Base-by-base conservation (phyloP, 1,140 invertebrate genomes). In the Ceratoteleas bidentatus region DNA sequence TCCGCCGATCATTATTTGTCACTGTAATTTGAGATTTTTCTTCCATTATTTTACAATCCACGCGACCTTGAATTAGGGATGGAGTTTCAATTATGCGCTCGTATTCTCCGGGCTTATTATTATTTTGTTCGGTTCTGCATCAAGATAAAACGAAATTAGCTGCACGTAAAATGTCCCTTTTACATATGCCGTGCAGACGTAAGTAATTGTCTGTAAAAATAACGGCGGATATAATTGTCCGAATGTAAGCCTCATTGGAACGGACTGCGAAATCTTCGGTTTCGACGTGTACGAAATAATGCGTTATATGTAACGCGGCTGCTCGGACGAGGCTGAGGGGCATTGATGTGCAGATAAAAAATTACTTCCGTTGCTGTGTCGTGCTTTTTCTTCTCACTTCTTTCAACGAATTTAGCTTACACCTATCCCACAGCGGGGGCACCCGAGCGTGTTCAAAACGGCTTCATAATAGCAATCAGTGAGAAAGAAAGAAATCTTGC, bases 341-440 rank as follows among this genome's bases (percentile, higher is more conserved):
- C 47, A 60, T 64, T 69, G 77, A 68, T 68, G 62, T 75, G 61
- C 11, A 81, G 70, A 81, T 81, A 81, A 81, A 81, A 76, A 81
- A 66, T 81, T 65, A 61, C 40, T 81, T 75, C 66, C 72, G 68
- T 62, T 66, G 49, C 34, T 54, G 56, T 16, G 33, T 53, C 45
- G 60, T 54, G 32, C 34, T 65, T 52, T 60, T 68, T 70, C 57
- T 36, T 70, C 57, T 80, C 60, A 45, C 57, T 81, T 65, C 34
- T 40, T 74, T 69, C 53, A 69, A 58, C 32, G 34, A 62, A 54
- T 68, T 74, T 47, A 45, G 33, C 53, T 70, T 60, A 50, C 66
- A 68, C 13, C 54, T 76, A 65, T 72, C 66, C 40, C 24, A 14
- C 65, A 64, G 52, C 40, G 13, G 38, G 14, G 62, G 73, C 68